Percentiles rank a stretch among this genome's conserved stretches.
Evolutionary conservation across 2,888 invertebrate species (phyloP).

Genomic region (Saturnia japonica): DNA sequence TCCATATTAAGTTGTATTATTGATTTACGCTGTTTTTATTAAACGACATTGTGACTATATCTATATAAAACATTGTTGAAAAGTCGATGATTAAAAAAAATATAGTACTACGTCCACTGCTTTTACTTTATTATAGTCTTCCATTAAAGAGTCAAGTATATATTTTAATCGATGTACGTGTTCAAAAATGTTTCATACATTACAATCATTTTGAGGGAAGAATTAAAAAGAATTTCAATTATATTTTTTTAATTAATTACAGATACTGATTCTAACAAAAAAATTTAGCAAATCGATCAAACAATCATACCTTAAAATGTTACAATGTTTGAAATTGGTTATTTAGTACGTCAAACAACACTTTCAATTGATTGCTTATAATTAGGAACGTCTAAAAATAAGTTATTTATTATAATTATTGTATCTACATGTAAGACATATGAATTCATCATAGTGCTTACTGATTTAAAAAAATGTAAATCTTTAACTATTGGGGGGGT

Average conservation of each 20-base stretch:
- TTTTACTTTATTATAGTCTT: slow-evolving; percentile 52
- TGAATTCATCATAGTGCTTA: neutral
- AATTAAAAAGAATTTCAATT: neutral
- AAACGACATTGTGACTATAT: neutral
- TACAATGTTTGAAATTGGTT: neutral
- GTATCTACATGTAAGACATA: slow-evolving; percentile 16
- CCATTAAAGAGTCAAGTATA: slow-evolving; percentile 56
- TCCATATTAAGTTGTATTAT: too few species aligned
- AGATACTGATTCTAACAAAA: too few species aligned
- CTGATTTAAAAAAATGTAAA: neutral
- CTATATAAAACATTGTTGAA: too few species aligned
- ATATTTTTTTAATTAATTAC: neutral
- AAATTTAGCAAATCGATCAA: neutral
- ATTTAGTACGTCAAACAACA: neutral
- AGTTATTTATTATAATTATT: slow-evolving; percentile 21
- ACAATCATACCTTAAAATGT: neutral
- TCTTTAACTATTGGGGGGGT: neutral
- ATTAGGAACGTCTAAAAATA: slow-evolving; percentile 14
- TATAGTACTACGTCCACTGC: neutral
- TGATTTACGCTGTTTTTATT: too few species aligned
- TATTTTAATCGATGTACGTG: neutral
- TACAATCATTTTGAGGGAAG: neutral
- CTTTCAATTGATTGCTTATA: slow-evolving; percentile 20
- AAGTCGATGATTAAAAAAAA: neutral
- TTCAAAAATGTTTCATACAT: neutral